Conservation (phyloP, 2,113 vertebrate genomes). For the Neotoma lepida region DNA sequence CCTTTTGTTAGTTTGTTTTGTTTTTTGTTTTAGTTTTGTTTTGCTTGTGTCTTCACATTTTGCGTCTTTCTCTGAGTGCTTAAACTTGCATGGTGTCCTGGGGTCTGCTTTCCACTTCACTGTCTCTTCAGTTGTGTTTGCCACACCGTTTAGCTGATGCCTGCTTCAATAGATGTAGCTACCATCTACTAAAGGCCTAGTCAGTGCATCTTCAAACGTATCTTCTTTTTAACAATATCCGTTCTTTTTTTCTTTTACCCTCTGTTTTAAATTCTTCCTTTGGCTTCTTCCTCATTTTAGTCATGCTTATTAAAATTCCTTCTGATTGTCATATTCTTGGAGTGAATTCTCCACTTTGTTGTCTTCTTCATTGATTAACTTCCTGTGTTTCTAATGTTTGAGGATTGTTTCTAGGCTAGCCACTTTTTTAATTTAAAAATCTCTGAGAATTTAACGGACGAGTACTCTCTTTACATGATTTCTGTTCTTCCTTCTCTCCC, state of each 20-base stretch:
- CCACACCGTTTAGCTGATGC: not conserved
- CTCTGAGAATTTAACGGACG: not conserved
- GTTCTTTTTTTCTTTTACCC: not conserved
- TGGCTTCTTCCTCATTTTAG: conserved; percentile 31
- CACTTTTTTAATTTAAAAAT: not conserved
- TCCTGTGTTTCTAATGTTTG: conserved; percentile 25
- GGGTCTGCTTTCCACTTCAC: not conserved
- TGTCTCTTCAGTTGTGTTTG: not conserved
- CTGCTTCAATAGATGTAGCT: not conserved
- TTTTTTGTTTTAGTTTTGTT: not conserved
- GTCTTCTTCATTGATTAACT: conserved; percentile 11
- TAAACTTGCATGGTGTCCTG: not conserved
- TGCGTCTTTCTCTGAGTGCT: conserved; percentile 10
- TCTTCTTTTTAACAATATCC: not conserved
- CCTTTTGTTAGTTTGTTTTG: not conserved
- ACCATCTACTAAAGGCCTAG: not conserved
- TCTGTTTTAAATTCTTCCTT: conserved; percentile 20
- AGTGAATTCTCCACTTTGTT: conserved; percentile 5
- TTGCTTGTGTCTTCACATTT: not conserved
- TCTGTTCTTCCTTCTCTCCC: not conserved
- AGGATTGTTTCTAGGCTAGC: conserved; percentile 13
- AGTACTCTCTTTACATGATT: not conserved
- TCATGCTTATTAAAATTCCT: conserved; percentile 46
- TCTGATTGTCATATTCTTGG: conserved; percentile 18
- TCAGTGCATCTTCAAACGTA: not conserved